A percentile compares a stretch with the other conserved stretches of the same genome.
These are phyloP conservation scores for Torymus auratus DNA, from an alignment of 2,888 invertebrate genomes.

Conservation along the genomic window DNA sequence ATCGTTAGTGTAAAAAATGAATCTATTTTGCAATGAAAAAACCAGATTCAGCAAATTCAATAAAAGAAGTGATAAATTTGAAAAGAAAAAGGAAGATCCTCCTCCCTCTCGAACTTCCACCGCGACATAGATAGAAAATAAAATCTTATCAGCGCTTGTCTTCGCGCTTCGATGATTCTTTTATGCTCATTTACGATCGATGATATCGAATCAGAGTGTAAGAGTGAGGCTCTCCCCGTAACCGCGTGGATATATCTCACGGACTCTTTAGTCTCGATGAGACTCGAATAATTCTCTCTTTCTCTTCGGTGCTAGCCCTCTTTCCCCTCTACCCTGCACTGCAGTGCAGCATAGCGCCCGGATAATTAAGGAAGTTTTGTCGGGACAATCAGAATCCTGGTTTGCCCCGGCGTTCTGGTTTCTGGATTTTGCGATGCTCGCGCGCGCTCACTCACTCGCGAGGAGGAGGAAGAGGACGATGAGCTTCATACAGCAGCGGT, in stretches of 20 bases:
- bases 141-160: constrained; percentile 17
- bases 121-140: constrained; percentile 7
- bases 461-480: constrained; percentile 23
- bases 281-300: constrained; percentile 52
- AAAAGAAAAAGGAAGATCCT: no score
- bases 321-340: not conserved
- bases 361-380: constrained; percentile 76
- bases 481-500: constrained; percentile 46
- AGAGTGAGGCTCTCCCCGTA: not conserved
- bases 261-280: constrained; percentile 47
- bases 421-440: constrained; percentile 58
- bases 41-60: no score
- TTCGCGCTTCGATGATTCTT: constrained; percentile 16
- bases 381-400: constrained; percentile 69
- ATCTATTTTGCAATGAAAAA: no score
- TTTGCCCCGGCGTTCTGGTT: constrained; percentile 58
- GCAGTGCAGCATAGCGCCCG: constrained; percentile 30
- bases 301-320: not conserved
- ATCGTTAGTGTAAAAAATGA: no score
- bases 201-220: constrained; percentile 31
- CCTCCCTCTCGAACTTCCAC: no score
- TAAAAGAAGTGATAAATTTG: no score
- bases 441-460: not conserved
- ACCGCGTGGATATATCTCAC: constrained; percentile 30
- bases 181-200: constrained; percentile 14